Evolutionary conservation across 1,140 invertebrate genomes (phyloP), one percentile per base, ranked within the genome.

Genomic region (Diachasma alloeum): DNA sequence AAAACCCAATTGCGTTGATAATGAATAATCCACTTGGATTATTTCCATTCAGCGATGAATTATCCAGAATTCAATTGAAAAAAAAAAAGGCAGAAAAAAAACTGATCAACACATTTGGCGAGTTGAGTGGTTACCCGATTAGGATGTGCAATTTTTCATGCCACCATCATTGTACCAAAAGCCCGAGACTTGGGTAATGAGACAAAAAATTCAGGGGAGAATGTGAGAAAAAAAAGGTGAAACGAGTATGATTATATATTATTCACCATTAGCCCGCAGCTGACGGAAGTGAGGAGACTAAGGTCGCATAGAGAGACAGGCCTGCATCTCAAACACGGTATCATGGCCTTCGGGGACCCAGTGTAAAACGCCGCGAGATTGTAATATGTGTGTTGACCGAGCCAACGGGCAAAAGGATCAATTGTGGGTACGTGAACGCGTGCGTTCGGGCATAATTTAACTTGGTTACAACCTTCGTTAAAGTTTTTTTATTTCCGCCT

Each of bases 261-360:
- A 80, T 79, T 80, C 77, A 76, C 76, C 67, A 80, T 80, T 79
- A 79, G 81, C 79, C 79, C 78, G 82, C 82, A 81, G 80, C 81
- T 82, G 82, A 83, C 81, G 81, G 82, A 83, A 82, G 81, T 81
- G 78, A 81, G 81, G 68, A 78, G 74, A 53, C 66, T 82, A 83
- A 83, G 82, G 82, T 83, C 81, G 79, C 67, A 59, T 56, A 69
- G 70, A 77, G 76, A 80, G 79, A 68, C 79, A 81, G 78, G 74
- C 78, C 75, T 80, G 81, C 80, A 79, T 82, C 81, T 82, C 81
- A 77, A 71, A 82, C 76, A 66, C 80, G 74, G 48, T 79, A 75
- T 67, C 74, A 70, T 77, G 81, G 82, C 79, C 78, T 79, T 79
- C 77, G 78, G 77, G 73, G 31, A 77, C 69, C 73, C 75, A 66